Conservation (phyloP, 92 coral and sea anemone species). For the Porites cylindrica region DNA sequence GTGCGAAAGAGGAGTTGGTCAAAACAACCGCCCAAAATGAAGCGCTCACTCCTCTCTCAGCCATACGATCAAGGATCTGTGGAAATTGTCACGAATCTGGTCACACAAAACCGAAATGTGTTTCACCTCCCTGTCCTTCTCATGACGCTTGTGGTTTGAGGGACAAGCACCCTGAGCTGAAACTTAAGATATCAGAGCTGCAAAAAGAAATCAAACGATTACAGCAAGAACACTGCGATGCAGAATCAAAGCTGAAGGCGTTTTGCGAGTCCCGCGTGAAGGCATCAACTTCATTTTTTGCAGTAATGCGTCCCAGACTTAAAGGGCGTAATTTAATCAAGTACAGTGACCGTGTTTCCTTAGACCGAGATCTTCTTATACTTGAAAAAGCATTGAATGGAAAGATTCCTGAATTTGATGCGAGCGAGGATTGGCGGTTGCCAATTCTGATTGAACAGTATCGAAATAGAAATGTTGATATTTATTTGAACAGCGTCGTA, state of each 20-base stretch:
- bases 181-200: conserved; percentile 10
- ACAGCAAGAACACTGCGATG: conserved; percentile 32
- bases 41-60: conserved; percentile 51
- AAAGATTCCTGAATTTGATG: conserved; percentile 50
- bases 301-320: conserved; percentile 68
- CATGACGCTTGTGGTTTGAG: conserved; percentile 58
- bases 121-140: conserved; percentile 38
- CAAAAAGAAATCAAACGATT: background rate
- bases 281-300: conserved; percentile 44
- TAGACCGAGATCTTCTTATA: conserved; percentile 56
- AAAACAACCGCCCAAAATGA: conserved; percentile 46
- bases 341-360: conserved; percentile 56
- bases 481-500: conserved; percentile 36
- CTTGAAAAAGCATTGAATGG: conserved; percentile 62
- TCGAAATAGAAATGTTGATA: conserved; percentile 21
- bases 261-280: no score
- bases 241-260: conserved; percentile 33
- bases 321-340: conserved; percentile 56
- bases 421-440: conserved; percentile 29
- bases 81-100: conserved; percentile 69
- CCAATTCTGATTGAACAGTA: conserved; percentile 57
- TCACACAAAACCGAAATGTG: conserved; percentile 56
- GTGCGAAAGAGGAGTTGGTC: conserved; percentile 58
- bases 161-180: conserved; percentile 63
- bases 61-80: conserved; percentile 42